Evolutionary conservation across 2,797 vertebrate genomes (phyloP).

Genomic region (Eospalax fontanierii): DNA sequence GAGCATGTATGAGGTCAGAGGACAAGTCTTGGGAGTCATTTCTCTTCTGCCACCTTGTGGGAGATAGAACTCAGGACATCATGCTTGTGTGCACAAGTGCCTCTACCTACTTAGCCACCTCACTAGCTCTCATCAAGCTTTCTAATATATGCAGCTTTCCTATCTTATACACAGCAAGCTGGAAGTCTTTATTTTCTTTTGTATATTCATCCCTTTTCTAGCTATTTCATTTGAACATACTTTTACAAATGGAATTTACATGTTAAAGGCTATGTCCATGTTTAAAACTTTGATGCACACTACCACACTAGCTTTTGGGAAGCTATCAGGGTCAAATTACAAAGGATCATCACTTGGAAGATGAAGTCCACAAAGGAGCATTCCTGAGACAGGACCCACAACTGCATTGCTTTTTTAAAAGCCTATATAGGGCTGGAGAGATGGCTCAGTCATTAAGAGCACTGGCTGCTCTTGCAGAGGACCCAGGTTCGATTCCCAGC

Average conservation of each 20-base stretch:
- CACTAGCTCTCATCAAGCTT: neutral
- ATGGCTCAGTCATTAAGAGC: no score
- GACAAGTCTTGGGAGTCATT: no score
- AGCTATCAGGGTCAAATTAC: neutral
- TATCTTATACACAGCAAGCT: slow-evolving; percentile 14
- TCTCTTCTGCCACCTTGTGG: no score
- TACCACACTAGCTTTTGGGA: neutral
- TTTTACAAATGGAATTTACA: slow-evolving; percentile 23
- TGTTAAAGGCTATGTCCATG: neutral
- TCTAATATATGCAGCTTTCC: slow-evolving; percentile 2
- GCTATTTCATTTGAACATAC: neutral
- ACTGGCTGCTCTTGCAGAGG: no score
- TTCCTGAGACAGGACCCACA: neutral
- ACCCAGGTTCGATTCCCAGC: no score
- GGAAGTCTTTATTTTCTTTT: slow-evolving; percentile 32
- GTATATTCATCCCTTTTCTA: slow-evolving; percentile 8
- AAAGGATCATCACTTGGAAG: neutral
- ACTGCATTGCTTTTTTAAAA: neutral
- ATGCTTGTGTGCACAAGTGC: neutral
- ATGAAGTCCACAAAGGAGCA: neutral
- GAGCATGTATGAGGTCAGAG: no score
- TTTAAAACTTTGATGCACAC: slow-evolving; percentile 5
- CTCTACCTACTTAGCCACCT: neutral
- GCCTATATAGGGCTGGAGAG: no score
- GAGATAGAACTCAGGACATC: no score